These are phyloP conservation scores for Trochalopteron elliotii DNA, from an alignment of 2,113 vertebrate species.

Conservation along the genomic window DNA sequence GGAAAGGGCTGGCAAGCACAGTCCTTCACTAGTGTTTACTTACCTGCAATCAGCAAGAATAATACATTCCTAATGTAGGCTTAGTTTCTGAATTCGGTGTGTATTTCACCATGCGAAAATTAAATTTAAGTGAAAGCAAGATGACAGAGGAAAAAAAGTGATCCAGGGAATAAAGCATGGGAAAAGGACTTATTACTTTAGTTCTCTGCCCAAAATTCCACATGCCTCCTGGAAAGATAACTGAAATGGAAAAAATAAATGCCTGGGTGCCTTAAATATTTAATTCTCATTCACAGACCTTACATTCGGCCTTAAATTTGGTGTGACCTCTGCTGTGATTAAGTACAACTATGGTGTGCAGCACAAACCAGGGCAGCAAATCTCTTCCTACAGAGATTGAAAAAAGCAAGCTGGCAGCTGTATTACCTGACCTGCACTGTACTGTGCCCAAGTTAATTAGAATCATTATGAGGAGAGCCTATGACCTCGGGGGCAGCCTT, in stretches of 20 bases:
- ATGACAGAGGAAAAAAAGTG: not conserved
- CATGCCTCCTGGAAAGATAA: not conserved
- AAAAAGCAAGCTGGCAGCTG: not conserved
- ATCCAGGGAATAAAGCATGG: not conserved
- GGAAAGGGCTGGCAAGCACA: not conserved
- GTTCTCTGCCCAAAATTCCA: not conserved
- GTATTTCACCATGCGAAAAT: not conserved
- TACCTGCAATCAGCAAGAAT: not conserved
- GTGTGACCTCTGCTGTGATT: not conserved
- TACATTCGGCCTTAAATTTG: not conserved
- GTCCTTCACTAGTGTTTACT: not conserved
- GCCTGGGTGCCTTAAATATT: not conserved
- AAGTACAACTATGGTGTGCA: not conserved
- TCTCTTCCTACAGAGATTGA: not conserved
- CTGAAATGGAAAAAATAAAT: not conserved
- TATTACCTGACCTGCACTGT: not conserved
- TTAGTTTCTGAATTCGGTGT: not conserved
- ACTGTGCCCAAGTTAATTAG: fast-evolving
- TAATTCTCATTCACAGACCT: not conserved
- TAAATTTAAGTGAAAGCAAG: not conserved
- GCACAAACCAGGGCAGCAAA: not conserved
- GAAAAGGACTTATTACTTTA: not conserved
- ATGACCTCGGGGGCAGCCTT: not conserved
- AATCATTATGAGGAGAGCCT: not conserved
- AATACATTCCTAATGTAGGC: not conserved